phyloP scores from a whole-genome alignment of 2,113 vertebrate species.

The Melanostigma gelatinosum region DNA sequence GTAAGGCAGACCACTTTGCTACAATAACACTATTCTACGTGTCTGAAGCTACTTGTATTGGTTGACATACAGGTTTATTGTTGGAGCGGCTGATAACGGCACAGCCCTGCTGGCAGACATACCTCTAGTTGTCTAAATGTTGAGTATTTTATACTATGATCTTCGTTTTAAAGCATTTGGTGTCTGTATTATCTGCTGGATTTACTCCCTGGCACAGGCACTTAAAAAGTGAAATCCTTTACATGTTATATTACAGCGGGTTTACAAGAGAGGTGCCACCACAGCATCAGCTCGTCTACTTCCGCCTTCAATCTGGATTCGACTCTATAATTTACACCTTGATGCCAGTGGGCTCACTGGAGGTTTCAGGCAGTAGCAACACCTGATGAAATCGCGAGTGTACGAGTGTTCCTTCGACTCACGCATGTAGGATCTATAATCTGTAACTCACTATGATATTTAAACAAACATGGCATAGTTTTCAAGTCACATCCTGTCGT shows the following conservation, averaged over 20 bases:
- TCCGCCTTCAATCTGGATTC: background rate
- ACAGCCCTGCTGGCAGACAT: background rate
- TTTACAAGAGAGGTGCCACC: background rate
- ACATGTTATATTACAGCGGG: background rate
- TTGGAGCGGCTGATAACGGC: background rate
- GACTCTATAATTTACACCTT: background rate
- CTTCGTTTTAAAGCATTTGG: background rate
- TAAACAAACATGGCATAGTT: constrained; percentile 63
- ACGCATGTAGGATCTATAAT: constrained; percentile 47
- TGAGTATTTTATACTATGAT: background rate
- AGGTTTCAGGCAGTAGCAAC: constrained; percentile 5
- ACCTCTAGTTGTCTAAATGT: background rate
- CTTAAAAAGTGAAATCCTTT: background rate
- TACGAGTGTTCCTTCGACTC: constrained; percentile 23
- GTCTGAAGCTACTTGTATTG: background rate
- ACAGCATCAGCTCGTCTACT: background rate
- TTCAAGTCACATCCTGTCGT: constrained; percentile 58
- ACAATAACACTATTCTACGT: constrained; percentile 5
- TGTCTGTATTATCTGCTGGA: background rate
- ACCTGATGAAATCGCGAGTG: background rate
- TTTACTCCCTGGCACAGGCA: background rate
- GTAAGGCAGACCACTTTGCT: background rate
- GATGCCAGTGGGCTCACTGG: background rate
- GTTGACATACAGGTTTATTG: constrained; percentile 2
- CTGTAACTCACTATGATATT: constrained; percentile 37